A percentile compares a stretch with the other conserved stretches of the same genome.
phyloP scores from a whole-genome alignment of 2,888 invertebrate genomes.

The Melanargia galathea region DNA sequence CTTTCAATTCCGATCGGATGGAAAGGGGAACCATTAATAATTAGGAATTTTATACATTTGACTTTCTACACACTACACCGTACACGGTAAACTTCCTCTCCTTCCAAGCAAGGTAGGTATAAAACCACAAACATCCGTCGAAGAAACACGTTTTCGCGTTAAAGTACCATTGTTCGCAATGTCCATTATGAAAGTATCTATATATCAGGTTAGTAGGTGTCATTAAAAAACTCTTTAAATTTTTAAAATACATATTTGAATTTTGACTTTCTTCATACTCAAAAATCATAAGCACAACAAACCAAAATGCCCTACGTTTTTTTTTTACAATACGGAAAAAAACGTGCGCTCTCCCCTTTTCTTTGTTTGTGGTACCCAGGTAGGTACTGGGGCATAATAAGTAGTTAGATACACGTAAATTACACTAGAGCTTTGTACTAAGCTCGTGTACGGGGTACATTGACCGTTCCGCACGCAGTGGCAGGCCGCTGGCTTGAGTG shows the following conservation, averaged over 20 bases:
- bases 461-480: constrained; percentile 21
- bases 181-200: not conserved
- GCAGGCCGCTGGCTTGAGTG: constrained; percentile 6
- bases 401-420: constrained; percentile 13
- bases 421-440: constrained; percentile 16
- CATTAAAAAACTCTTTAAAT: too few species aligned
- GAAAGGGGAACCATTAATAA: too few species aligned
- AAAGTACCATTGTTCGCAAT: not conserved
- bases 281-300: too few species aligned
- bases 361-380: constrained; percentile 16
- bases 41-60: too few species aligned
- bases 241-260: too few species aligned
- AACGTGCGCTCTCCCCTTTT: constrained; percentile 9
- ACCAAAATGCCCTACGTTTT: not conserved
- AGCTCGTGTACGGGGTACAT: constrained; percentile 18
- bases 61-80: not conserved
- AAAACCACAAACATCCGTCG: constrained; percentile 4
- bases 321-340: not conserved
- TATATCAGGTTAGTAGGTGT: too few species aligned
- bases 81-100: not conserved
- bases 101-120: not conserved
- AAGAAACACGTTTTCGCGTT: not conserved
- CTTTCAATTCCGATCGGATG: too few species aligned
- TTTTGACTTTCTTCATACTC: too few species aligned
- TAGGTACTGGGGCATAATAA: constrained; percentile 7